Conservation (phyloP, 2,888 invertebrate genomes). For the Sinhomidia bicolor region DNA sequence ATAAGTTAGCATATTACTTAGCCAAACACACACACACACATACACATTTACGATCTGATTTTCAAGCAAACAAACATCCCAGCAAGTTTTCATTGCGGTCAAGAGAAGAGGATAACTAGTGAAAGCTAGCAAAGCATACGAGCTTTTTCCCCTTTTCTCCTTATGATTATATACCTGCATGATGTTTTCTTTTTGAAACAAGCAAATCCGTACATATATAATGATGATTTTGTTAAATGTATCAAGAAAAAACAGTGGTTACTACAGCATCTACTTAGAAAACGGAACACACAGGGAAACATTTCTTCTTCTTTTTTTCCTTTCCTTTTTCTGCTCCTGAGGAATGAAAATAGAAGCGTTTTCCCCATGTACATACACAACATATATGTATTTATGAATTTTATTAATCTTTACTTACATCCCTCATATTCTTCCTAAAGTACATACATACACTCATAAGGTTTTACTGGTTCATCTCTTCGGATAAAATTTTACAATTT, state of each 20-base stretch:
- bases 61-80: slow-evolving; percentile 25
- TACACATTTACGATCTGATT: slow-evolving; percentile 58
- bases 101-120: neutral
- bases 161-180: neutral
- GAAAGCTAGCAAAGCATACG: no score
- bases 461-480: no score
- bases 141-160: no score
- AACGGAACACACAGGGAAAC: neutral
- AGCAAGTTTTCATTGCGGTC: slow-evolving; percentile 52
- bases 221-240: neutral
- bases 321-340: no score
- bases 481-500: slow-evolving; percentile 26
- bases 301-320: no score
- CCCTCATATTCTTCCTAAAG: neutral
- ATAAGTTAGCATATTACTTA: slow-evolving; percentile 59
- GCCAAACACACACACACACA: slow-evolving; percentile 15
- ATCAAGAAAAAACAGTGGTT: slow-evolving; percentile 6
- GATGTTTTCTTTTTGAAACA: neutral
- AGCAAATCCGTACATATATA: neutral
- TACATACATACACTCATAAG: no score
- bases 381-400: slow-evolving; percentile 1
- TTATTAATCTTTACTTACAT: slow-evolving; percentile 10
- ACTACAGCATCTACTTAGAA: neutral
- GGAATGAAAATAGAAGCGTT: neutral
- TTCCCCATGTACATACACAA: no score